A percentile compares a stretch with the other conserved stretches of the same genome.
Conservation (phyloP, 2,888 invertebrate species). For the Sialis fuliginosa region DNA sequence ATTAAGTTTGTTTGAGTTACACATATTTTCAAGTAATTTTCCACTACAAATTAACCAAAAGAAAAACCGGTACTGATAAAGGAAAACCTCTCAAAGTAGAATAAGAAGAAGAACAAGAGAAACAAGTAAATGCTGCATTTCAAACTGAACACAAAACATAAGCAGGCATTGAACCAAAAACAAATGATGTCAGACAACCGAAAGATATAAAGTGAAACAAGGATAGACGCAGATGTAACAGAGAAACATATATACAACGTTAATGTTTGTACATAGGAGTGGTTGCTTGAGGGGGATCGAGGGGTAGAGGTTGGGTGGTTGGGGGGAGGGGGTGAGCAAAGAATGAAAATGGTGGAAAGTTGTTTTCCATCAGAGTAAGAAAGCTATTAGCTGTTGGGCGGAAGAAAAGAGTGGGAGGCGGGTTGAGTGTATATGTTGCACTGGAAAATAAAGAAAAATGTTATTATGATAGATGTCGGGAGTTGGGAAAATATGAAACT, state of each 20-base stretch:
- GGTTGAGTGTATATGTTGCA: neutral
- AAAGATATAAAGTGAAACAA: constrained; percentile 2
- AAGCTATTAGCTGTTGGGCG: constrained; percentile 5
- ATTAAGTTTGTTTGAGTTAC: too few relatives aligned
- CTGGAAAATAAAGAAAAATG: too few relatives aligned
- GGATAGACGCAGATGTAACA: neutral
- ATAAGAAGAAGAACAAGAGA: too few relatives aligned
- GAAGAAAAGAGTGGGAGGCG: neutral
- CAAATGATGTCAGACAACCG: constrained; percentile 5
- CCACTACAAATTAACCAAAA: too few relatives aligned
- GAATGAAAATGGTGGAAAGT: constrained; percentile 6
- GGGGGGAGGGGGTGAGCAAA: neutral
- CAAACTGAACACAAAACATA: neutral
- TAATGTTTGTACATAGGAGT: neutral
- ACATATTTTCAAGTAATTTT: too few relatives aligned
- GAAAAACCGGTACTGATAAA: too few relatives aligned
- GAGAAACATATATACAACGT: neutral
- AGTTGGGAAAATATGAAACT: too few relatives aligned
- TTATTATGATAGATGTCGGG: too few relatives aligned
- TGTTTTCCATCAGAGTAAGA: constrained; percentile 5
- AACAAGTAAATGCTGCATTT: too few relatives aligned
- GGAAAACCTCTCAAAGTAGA: too few relatives aligned
- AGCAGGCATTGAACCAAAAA: constrained; percentile 5
- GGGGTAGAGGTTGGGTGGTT: neutral
- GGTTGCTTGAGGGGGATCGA: neutral